Conservation (phyloP, 2,113 vertebrate species). For the Sphyrna mokarran region DNA sequence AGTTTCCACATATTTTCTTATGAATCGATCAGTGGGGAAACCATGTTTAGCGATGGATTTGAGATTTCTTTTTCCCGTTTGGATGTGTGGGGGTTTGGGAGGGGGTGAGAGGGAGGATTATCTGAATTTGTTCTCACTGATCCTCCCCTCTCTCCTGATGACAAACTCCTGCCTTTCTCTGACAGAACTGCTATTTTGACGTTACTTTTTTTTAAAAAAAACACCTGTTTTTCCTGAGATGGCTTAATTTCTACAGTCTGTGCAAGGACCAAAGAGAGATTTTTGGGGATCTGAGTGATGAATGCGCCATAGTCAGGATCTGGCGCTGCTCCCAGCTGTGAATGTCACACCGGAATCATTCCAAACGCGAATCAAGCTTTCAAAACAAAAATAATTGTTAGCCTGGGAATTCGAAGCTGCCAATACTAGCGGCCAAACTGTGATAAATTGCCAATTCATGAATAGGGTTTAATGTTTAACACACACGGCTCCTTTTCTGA, state of each 20-base stretch:
- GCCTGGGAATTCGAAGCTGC: neutral
- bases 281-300: neutral
- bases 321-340: neutral
- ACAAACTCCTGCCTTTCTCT: neutral
- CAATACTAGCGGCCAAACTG: neutral
- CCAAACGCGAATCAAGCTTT: neutral
- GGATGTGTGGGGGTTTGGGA: neutral
- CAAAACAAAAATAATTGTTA: neutral
- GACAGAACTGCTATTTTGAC: neutral
- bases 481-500: neutral
- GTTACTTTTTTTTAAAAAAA: neutral
- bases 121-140: neutral
- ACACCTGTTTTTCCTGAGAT: neutral
- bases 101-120: neutral
- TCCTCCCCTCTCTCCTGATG: neutral
- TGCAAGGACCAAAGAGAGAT: neutral
- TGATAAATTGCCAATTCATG: neutral
- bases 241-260: neutral
- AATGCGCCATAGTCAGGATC: neutral
- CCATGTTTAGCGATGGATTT: neutral
- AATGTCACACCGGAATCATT: neutral
- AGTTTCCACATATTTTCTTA: conserved; percentile 89
- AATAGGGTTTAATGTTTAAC: neutral
- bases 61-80: neutral
- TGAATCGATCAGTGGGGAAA: conserved; percentile 46